Base-by-base conservation (phyloP, 92 coral and sea anemone genomes). In the Porites cylindrica region DNA sequence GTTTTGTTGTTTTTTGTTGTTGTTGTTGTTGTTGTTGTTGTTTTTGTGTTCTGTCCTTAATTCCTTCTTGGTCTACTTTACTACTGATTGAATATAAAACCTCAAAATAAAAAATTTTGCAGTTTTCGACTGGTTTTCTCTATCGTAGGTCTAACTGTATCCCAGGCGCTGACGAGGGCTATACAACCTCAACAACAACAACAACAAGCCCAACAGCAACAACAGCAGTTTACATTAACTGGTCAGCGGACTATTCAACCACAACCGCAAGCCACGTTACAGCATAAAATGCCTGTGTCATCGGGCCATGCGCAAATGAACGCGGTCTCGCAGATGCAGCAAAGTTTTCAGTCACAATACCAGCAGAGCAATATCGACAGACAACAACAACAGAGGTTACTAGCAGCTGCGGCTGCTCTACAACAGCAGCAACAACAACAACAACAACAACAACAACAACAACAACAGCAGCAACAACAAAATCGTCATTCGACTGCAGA, bases 221-320 rank as follows among this genome's bases (percentile, higher is more conserved):
- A 95, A 26, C 91, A 89, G 50, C 97, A 94, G 65, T 90, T 84
- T 67, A 79, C 96, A 1, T 89, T 94, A 14, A 82, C 82, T 71
- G 88, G 72, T 53, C 95, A 87, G 80, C 95, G 91, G 73, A 80
- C 91, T 61, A 80, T 93, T 52, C 96, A 94, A 51, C 86, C 92
- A 19, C 98, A 96, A 85, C 84, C 95, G 51, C 95, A 89, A 62
- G 63, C 75, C 74, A 63, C 85, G 10, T 85, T 81, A 60, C 85
- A 88, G 43, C 94, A 77, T 19, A 86, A 79, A 90, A 83, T 82
- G 21, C 85, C 85, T 59, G 78, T 81, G 19, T 83, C 91, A 80
- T 70, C 92, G 26, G 81, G 68, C 10, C 91, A 88, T 54, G 76
- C 76, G 60, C 88, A 88, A 61, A 76, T 78, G 78, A 74, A 82